These are phyloP conservation scores for Pollenia labialis DNA, from an alignment of 2,888 invertebrate genomes.

Conservation along the genomic window DNA sequence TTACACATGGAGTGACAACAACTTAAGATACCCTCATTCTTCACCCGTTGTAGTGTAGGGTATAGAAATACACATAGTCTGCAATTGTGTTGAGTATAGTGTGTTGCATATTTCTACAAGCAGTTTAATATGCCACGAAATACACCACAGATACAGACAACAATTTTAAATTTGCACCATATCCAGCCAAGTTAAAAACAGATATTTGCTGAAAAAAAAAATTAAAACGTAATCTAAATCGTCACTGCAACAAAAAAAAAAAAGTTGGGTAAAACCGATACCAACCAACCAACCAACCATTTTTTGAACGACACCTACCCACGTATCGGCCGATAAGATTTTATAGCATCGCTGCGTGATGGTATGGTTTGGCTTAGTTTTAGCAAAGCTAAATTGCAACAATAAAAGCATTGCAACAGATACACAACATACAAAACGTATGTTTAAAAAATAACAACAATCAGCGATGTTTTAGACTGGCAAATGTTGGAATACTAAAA, in stretches of 20 bases:
- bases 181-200: slow-evolving; percentile 50
- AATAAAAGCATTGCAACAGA: slow-evolving; percentile 54
- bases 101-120: background rate
- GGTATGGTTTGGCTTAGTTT: slow-evolving; percentile 46
- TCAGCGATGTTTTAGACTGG: background rate
- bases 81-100: background rate
- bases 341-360: slow-evolving; percentile 13
- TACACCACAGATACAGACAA: slow-evolving; percentile 57
- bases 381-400: slow-evolving; percentile 66
- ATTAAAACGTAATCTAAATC: slow-evolving; percentile 24
- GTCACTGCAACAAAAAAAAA: background rate
- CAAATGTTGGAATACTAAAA: background rate
- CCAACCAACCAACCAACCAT: background rate
- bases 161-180: slow-evolving; percentile 63
- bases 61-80: background rate
- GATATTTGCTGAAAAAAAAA: slow-evolving; percentile 9
- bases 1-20: too few relatives aligned
- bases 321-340: slow-evolving; percentile 28
- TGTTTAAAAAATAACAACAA: background rate
- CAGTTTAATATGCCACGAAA: slow-evolving; percentile 47
- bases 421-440: slow-evolving; percentile 49
- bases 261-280: slow-evolving; percentile 10
- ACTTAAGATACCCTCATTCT: too few relatives aligned
- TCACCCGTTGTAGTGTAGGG: too few relatives aligned
- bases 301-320: slow-evolving; percentile 31